These are phyloP conservation scores for Phalacrocorax aristotelis DNA, from an alignment of 2,113 vertebrate genomes.

Conservation along the genomic window DNA sequence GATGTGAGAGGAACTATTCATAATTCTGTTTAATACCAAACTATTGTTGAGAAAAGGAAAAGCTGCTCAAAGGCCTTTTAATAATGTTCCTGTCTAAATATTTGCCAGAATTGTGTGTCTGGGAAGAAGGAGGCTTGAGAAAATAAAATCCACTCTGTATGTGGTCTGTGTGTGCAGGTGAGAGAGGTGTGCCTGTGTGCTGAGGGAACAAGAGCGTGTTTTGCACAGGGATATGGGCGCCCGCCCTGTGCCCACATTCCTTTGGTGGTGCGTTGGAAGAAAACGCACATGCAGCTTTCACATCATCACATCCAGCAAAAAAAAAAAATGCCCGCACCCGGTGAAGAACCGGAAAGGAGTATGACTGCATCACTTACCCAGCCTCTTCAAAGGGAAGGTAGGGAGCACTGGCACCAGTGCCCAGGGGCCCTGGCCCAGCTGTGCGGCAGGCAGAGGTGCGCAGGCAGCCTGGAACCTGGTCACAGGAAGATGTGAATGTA, in stretches of 20 bases:
- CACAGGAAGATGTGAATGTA: neutral
- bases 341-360: slow-evolving; percentile 25
- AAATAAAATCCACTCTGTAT: neutral
- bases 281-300: neutral
- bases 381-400: slow-evolving; percentile 3
- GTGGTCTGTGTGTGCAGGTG: neutral
- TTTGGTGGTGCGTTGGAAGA: neutral
- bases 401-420: neutral
- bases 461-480: neutral
- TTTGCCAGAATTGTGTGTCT: slow-evolving; percentile 65
- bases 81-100: slow-evolving; percentile 72
- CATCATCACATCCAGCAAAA: neutral
- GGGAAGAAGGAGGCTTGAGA: slow-evolving; percentile 29
- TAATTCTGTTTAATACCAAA: slow-evolving; percentile 63
- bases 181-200: neutral
- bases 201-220: neutral
- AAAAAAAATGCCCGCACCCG: neutral
- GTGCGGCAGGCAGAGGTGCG: neutral
- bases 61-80: slow-evolving; percentile 65
- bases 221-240: rapidly evolving
- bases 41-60: slow-evolving; percentile 62
- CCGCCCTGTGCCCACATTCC: neutral
- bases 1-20: slow-evolving; percentile 63
- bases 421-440: neutral
- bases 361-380: neutral